phyloP scores from a whole-genome alignment of 2,113 vertebrate genomes.

The Alligator mississippiensis region DNA sequence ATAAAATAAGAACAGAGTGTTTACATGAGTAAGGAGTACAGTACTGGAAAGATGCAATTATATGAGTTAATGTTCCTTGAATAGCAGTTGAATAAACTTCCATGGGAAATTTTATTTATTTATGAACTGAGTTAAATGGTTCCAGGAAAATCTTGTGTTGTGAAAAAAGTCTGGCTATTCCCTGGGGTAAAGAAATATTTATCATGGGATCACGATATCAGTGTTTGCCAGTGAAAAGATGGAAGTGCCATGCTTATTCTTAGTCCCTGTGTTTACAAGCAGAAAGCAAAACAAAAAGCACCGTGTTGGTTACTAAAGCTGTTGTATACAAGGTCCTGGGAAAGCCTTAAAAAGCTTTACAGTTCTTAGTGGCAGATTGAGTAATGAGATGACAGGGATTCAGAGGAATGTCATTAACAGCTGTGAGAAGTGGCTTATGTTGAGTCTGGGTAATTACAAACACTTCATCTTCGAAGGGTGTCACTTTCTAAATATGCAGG shows the following conservation, averaged over 20 bases:
- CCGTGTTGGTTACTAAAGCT: background rate
- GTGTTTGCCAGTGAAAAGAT: background rate
- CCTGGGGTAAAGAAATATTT: background rate
- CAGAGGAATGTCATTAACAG: background rate
- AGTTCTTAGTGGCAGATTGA: background rate
- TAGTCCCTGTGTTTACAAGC: background rate
- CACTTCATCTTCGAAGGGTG: accelerated
- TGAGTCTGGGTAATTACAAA: background rate
- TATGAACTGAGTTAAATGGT: conserved; percentile 45
- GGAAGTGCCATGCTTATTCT: background rate
- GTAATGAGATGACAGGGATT: background rate
- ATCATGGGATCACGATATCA: accelerated
- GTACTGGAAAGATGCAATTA: conserved; percentile 49
- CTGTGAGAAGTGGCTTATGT: background rate
- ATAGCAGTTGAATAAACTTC: conserved; percentile 64
- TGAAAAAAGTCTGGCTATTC: conserved; percentile 38
- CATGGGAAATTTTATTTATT: conserved; percentile 54
- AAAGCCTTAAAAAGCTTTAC: background rate
- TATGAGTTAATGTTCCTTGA: conserved; percentile 49
- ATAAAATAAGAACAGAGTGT: conserved; percentile 55
- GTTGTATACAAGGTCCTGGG: background rate
- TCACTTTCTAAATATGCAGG: background rate
- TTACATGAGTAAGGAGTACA: conserved; percentile 31
- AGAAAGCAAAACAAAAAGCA: background rate
- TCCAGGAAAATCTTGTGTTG: conserved; percentile 42